Base-by-base conservation (phyloP, 2,797 vertebrate species). In the Chelon labrosus region DNA sequence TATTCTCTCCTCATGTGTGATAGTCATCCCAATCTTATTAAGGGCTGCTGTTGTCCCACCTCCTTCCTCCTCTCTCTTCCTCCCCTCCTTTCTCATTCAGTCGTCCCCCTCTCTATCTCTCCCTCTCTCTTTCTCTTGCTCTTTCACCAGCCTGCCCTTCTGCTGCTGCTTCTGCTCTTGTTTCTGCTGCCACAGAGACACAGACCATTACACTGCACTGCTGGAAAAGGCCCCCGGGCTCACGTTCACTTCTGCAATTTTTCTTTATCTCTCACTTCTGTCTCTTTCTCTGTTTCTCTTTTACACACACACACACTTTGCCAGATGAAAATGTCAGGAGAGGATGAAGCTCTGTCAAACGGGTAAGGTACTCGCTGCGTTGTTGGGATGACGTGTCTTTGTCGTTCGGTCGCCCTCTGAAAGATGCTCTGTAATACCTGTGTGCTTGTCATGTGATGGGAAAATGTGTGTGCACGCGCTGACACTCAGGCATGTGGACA, bases 21-120 rank as follows among this genome's bases (percentile, higher is more conserved):
- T 88, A 90, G 94, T 95, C 94, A 95, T 95, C 91, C 93, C 87
- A 54, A 86, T 94, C 91, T 94, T 82, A 94, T 95, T 95, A 95
- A 91, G 88, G 62, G 81, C 85, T 89, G 86, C 74, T 84, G 84
- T 87, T 35, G n/a, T 80, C 75, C 80, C n/a, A 31, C 55, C 27
- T 42, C 25, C 12, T 37, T 20, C 25, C 39, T 42, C 47, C 50
- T 42, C 6, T 41, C 25, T 16, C 47, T 53, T 55, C 47, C 67
- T 50, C 60, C 49, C 39, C 39, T 41, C 20, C 59, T 42, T 52
- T 52, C 55, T 31, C 46, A 20, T 46, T 53, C 41, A 25, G 52
- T 51, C 64, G 46, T 46, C 69, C 3, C n/a, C 49, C 47, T 47
- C 64, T 22, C 60, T 53, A 59, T 11, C 37, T 11, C 37, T 68